A percentile compares a stretch with the other conserved stretches of the same genome.
Conservation (phyloP, 2,888 invertebrate genomes). For the Fragum fragum region DNA sequence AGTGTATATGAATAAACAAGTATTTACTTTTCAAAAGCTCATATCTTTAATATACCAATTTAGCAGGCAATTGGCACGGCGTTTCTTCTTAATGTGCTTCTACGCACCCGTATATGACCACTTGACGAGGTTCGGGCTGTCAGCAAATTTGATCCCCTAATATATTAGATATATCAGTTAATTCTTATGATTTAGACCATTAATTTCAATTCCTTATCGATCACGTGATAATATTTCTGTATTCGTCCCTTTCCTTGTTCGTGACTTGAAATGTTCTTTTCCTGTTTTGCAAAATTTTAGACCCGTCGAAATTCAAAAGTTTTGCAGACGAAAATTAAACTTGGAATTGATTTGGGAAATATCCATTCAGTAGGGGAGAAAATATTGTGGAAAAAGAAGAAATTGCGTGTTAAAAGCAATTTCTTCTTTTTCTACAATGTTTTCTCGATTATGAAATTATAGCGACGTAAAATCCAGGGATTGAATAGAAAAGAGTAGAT, state of each 20-base stretch:
- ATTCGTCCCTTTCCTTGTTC: slow-evolving; percentile 8
- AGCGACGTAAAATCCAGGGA: too few species aligned
- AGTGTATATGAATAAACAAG: slow-evolving; percentile 26
- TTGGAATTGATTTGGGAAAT: too few species aligned
- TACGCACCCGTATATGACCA: slow-evolving; percentile 30
- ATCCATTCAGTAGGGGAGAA: too few species aligned
- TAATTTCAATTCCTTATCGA: slow-evolving; percentile 49
- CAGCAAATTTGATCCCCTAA: slow-evolving; percentile 50
- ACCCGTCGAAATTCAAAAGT: too few species aligned
- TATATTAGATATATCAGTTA: slow-evolving; percentile 51
- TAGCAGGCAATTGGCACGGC: slow-evolving; percentile 36
- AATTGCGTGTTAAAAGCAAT: too few species aligned
- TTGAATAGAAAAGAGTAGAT: too few species aligned
- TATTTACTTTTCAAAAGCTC: slow-evolving; percentile 60
- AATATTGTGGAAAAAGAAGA: too few species aligned
- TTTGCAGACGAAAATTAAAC: too few species aligned
- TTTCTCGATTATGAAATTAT: too few species aligned
- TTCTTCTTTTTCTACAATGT: too few species aligned
- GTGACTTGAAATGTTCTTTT: too few species aligned
- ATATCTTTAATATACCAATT: slow-evolving; percentile 46
- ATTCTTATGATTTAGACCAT: slow-evolving; percentile 54
- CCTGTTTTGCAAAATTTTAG: too few species aligned
- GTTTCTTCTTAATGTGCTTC: slow-evolving; percentile 41
- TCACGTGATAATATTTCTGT: slow-evolving; percentile 42
- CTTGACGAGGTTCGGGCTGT: slow-evolving; percentile 39